Percentiles rank a stretch among this genome's conserved stretches.
phyloP scores from a whole-genome alignment of 2,888 invertebrate genomes.

The Calameuta idolon region DNA sequence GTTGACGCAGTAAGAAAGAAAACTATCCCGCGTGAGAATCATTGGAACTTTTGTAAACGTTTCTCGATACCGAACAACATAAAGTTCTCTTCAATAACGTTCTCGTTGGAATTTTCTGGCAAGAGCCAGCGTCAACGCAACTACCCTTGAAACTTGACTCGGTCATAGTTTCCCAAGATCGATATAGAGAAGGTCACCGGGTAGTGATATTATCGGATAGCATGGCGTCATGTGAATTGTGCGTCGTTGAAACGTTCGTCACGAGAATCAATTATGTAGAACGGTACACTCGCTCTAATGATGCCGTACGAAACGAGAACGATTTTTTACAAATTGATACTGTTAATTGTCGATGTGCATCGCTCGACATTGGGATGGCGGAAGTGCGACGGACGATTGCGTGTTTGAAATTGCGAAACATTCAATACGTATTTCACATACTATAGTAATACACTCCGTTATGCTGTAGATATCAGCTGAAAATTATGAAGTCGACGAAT shows the following conservation, averaged over 20 bases:
- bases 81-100: neutral
- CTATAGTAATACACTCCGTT: neutral
- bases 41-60: neutral
- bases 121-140: conserved; percentile 11
- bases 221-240: neutral
- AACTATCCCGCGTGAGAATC: neutral
- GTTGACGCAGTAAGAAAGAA: neutral
- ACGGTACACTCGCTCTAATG: neutral
- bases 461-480: neutral
- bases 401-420: neutral
- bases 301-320: neutral
- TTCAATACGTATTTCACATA: neutral
- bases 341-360: neutral
- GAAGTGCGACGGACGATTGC: neutral
- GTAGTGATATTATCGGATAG: conserved; percentile 5
- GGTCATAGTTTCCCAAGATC: conserved; percentile 24
- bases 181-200: conserved; percentile 19
- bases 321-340: neutral
- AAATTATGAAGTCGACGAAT: neutral
- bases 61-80: neutral
- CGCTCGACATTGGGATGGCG: neutral
- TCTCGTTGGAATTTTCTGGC: neutral
- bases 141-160: conserved; percentile 14
- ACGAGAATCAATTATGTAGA: neutral
- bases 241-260: neutral